Conservation (phyloP, 2,113 vertebrate species). For the Azemiops feae region DNA sequence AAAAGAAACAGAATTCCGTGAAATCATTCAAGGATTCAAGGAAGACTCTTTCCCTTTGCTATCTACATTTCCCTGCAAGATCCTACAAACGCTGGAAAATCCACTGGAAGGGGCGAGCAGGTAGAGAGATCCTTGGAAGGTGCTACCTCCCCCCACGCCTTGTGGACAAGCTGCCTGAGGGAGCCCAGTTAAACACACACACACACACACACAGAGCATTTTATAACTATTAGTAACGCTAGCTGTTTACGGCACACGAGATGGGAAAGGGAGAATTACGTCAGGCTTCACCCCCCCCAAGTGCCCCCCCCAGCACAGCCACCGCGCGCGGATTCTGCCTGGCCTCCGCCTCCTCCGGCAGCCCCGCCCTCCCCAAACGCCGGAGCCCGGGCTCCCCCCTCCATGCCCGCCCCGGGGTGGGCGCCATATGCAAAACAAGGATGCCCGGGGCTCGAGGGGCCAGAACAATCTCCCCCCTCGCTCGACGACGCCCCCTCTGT, state of each 20-base stretch:
- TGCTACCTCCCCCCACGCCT: neutral
- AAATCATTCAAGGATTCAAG: neutral
- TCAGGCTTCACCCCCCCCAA: neutral
- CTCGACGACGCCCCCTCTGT: neutral
- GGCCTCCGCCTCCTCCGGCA: neutral
- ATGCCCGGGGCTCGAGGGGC: neutral
- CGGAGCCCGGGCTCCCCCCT: neutral
- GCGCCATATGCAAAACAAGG: neutral
- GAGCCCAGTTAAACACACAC: neutral
- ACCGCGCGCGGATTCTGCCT: neutral
- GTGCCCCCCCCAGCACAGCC: neutral
- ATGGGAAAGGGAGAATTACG: neutral
- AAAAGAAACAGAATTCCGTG: neutral
- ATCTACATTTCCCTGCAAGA: neutral
- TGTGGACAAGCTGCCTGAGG: neutral
- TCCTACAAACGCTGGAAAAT: neutral
- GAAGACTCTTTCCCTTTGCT: neutral
- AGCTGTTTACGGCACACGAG: neutral
- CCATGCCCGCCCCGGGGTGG: neutral
- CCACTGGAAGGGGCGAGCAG: neutral
- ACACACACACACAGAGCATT: neutral
- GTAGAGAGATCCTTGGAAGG: neutral
- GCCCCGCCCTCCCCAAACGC: neutral
- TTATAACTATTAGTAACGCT: neutral
- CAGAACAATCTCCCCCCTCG: neutral